Conservation (phyloP, 2,797 vertebrate species). For the Phylloscopus collybita region DNA sequence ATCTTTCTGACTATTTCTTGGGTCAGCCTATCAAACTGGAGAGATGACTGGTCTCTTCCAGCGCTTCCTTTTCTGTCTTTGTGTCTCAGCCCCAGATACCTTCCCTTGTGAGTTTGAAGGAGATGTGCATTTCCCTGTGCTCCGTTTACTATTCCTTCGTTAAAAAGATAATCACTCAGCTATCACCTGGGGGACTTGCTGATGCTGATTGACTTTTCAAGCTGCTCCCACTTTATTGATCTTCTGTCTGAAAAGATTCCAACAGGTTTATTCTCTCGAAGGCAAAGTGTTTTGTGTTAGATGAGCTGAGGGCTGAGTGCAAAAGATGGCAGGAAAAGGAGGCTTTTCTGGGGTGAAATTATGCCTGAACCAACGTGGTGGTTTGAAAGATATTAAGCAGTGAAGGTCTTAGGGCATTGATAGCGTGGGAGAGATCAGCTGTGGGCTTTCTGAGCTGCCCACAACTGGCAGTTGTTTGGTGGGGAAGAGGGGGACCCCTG, state of each 20-base stretch:
- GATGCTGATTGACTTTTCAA: conserved; percentile 61
- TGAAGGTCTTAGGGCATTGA: not conserved
- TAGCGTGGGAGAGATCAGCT: not conserved
- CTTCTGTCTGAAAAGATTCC: conserved; percentile 54
- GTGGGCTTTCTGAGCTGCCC: not conserved
- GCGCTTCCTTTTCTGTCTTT: not conserved
- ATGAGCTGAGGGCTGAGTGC: not conserved
- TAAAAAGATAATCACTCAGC: conserved; percentile 25
- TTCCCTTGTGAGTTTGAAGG: not conserved
- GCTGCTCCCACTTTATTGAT: conserved; percentile 54
- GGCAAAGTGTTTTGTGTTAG: conserved; percentile 12
- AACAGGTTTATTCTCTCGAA: conserved; percentile 56
- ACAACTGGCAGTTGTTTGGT: not conserved
- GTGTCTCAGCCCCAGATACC: not conserved
- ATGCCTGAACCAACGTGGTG: not conserved
- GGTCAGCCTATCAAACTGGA: not conserved
- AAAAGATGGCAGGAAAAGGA: conserved; percentile 4
- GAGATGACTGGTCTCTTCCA: not conserved
- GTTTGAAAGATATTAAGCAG: not conserved
- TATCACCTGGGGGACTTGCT: conserved; percentile 8
- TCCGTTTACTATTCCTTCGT: not conserved
- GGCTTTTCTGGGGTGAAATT: not conserved
- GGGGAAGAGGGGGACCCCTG: not conserved
- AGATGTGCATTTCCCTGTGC: not conserved
- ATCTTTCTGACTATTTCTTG: not conserved